Conservation (phyloP, 2,888 invertebrate species). For the Synanthedon andrenaeformis region DNA sequence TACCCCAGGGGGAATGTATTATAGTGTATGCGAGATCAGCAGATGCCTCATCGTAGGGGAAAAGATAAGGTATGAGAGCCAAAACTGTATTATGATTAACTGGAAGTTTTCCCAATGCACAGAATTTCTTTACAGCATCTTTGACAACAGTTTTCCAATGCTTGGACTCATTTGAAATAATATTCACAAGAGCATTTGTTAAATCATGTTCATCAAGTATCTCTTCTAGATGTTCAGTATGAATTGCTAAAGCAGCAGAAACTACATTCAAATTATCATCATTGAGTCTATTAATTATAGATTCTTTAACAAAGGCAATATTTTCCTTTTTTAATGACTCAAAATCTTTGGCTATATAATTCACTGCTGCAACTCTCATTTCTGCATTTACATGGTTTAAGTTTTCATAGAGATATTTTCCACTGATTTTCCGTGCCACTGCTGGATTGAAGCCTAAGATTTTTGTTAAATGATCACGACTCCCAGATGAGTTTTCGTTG, state of each 20-base stretch:
- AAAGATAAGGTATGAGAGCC: conserved; percentile 72
- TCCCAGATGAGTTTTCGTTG: conserved; percentile 27
- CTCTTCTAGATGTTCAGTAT: conserved; percentile 35
- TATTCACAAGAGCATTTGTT: conserved; percentile 55
- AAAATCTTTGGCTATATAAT: conserved; percentile 71
- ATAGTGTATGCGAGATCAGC: conserved; percentile 37
- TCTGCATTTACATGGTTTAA: conserved; percentile 78
- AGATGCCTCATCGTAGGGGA: conserved; percentile 56
- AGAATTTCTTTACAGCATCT: conserved; percentile 56
- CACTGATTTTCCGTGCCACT: conserved; percentile 61
- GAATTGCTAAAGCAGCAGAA: conserved; percentile 60
- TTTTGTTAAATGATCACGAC: conserved; percentile 47
- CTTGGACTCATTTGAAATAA: conserved; percentile 52
- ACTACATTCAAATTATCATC: conserved; percentile 78
- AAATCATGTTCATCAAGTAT: conserved; percentile 55
- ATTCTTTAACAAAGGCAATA: conserved; percentile 72
- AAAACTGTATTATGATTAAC: conserved; percentile 71
- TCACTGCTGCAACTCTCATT: conserved; percentile 76
- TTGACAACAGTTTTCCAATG: conserved; percentile 52
- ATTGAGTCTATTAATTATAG: conserved; percentile 73
- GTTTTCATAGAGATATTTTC: conserved; percentile 73
- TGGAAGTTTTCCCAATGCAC: conserved; percentile 41
- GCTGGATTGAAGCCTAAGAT: conserved; percentile 68
- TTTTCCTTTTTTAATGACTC: conserved; percentile 58
- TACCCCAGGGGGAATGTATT: conserved; percentile 45